Evolutionary conservation across 2,888 invertebrate genomes (phyloP).

Genomic region (Metacarcinus magister): DNA sequence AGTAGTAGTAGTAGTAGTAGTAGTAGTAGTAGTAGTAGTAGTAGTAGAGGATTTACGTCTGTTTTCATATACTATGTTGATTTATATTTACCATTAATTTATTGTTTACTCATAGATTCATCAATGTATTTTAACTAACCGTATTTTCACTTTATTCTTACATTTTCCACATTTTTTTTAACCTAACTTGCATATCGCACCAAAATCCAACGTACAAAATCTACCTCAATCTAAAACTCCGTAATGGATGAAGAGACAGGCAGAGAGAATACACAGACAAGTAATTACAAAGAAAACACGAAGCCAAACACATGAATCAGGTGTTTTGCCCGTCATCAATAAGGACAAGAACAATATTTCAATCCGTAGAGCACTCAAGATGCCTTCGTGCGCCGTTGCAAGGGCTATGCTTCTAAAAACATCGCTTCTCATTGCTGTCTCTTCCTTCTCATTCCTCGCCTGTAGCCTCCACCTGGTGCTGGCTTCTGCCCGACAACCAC

Average conservation of each 20-base stretch:
- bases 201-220: background rate
- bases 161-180: background rate
- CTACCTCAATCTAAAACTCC: background rate
- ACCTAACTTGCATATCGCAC: background rate
- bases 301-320: background rate
- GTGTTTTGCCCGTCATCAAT: background rate
- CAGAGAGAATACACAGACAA: background rate
- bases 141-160: background rate
- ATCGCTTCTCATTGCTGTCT: background rate
- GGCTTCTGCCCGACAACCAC: slow-evolving; percentile 18
- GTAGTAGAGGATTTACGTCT: too few relatives aligned
- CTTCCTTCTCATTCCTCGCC: background rate
- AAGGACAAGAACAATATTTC: background rate
- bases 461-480: background rate
- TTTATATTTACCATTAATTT: background rate
- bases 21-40: too few relatives aligned
- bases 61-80: background rate
- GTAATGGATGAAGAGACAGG: background rate
- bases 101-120: background rate
- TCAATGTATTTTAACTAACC: background rate
- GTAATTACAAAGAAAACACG: background rate
- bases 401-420: too few relatives aligned
- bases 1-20: too few relatives aligned
- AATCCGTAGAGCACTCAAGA: background rate
- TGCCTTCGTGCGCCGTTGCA: background rate